A percentile compares a stretch with the other conserved stretches of the same genome.
These are phyloP conservation scores for Leiothrix lutea DNA, from an alignment of 2,113 vertebrate genomes.

Conservation along the genomic window DNA sequence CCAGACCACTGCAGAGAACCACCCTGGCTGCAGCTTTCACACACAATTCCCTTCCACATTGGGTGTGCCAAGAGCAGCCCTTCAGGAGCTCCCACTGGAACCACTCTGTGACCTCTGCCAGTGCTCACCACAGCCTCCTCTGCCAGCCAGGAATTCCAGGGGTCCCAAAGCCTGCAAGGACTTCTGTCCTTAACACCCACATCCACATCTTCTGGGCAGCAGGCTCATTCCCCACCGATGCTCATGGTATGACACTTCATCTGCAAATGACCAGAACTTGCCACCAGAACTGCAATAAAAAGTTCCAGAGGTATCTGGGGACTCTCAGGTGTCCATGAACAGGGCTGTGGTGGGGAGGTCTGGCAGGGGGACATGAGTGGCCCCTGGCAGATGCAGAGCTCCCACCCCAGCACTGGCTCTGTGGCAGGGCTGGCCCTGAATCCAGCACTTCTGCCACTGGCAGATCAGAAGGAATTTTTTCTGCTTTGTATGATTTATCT, in stretches of 20 bases:
- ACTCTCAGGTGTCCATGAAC: fast-evolving
- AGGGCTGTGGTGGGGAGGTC: not conserved
- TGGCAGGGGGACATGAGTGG: fast-evolving
- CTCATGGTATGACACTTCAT: not conserved
- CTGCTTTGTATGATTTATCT: not conserved
- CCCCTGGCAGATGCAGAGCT: not conserved
- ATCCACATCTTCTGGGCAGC: not conserved
- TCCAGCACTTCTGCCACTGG: not conserved
- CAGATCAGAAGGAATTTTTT: not conserved
- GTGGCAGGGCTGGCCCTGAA: not conserved
- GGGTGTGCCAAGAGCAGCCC: not conserved
- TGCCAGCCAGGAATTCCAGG: not conserved
- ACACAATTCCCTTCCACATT: fast-evolving
- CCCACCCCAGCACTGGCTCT: fast-evolving
- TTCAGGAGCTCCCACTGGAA: not conserved
- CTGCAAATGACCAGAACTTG: not conserved
- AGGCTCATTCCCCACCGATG: fast-evolving
- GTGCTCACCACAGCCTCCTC: not conserved
- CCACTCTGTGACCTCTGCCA: not conserved
- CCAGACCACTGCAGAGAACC: not conserved
- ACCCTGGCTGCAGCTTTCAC: not conserved
- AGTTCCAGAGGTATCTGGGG: not conserved
- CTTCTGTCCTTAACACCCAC: not conserved
- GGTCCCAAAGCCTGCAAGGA: not conserved
- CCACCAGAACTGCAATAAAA: not conserved